Evolutionary conservation across 2,113 vertebrate species (phyloP), one percentile per base, ranked within the genome.

Genomic region (Eulemur rufifrons): DNA sequence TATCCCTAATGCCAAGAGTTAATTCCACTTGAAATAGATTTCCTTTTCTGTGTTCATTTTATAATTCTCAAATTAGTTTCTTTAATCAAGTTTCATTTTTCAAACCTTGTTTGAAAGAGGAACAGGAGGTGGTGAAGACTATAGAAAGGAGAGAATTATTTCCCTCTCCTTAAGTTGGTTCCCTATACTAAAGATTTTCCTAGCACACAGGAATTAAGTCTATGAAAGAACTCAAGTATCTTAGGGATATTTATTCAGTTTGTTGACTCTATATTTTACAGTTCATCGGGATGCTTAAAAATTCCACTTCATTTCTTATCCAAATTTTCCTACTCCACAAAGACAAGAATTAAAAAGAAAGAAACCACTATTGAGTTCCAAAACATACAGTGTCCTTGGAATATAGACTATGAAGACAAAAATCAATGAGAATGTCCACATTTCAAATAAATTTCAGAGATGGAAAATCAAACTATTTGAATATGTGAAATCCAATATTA

Each of bases 101-200:
- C 78, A 96, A 94, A 95, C 88, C 81, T 94, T 94, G 37, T 95
- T 54, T 87, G 47, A 80, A 95, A 59, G 45, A 97, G 91, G 20
- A 86, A 45, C 25, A 50, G 29, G 42, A 85, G 5, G 39, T 82
- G 1, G 4, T 0, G 23, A 89, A 47, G 7, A 83, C 45, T 86
- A 89, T 12, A 69, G 2, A 78, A 74, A 91, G 52, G 10, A 52
- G 92, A 89, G 18, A 66, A 94, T 78, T 83, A 81, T 81, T 42
- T 68, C 21, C 32, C 14, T 86, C 37, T 80, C n/a, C 21, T 80
- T 83, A 69, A 69, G 13, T 54, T 52, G 20, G 14, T n/a, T 8
- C 45, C 6, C 45, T 83, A 50, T 47, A 66, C 42, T 86, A 45
- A 87, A 86, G 2, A 71, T 73, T 37, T 96, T 20, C 77, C 10